Evolutionary conservation across 2,888 invertebrate genomes (phyloP).

Genomic region (Oasisia sp.): DNA sequence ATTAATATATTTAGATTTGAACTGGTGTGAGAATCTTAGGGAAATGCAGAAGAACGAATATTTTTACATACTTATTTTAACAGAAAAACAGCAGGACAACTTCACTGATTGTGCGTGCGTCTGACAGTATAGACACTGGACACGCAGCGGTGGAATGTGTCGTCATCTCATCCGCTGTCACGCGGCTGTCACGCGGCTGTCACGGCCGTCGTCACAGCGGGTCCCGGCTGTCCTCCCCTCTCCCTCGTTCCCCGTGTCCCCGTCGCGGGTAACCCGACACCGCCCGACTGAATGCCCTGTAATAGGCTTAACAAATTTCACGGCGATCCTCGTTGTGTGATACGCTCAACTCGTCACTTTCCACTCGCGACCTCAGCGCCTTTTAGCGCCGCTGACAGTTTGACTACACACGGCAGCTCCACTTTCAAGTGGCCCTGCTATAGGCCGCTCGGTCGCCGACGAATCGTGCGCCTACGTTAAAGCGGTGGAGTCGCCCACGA

Average conservation of each 20-base stretch:
- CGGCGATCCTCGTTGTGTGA: neutral
- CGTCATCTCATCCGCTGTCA: neutral
- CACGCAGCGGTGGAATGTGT: neutral
- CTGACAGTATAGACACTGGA: neutral
- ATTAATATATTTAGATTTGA: too few relatives aligned
- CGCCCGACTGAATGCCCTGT: neutral
- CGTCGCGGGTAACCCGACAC: neutral
- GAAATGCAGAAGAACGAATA: neutral
- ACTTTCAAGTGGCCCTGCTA: neutral
- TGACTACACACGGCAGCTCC: neutral
- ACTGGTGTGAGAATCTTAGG: too few relatives aligned
- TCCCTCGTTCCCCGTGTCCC: neutral
- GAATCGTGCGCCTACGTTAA: neutral
- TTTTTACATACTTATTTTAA: neutral
- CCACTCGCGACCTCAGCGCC: neutral
- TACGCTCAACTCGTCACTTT: neutral
- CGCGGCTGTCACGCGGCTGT: neutral
- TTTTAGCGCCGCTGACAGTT: neutral
- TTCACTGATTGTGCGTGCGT: neutral
- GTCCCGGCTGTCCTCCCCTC: neutral
- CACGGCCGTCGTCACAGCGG: conserved; percentile 1
- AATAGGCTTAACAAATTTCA: conserved; percentile 13
- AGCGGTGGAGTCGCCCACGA: neutral
- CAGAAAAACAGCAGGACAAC: neutral
- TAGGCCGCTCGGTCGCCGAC: neutral